These are phyloP conservation scores for Malurus splendens DNA, from an alignment of 2,797 vertebrate species.

Conservation along the genomic window DNA sequence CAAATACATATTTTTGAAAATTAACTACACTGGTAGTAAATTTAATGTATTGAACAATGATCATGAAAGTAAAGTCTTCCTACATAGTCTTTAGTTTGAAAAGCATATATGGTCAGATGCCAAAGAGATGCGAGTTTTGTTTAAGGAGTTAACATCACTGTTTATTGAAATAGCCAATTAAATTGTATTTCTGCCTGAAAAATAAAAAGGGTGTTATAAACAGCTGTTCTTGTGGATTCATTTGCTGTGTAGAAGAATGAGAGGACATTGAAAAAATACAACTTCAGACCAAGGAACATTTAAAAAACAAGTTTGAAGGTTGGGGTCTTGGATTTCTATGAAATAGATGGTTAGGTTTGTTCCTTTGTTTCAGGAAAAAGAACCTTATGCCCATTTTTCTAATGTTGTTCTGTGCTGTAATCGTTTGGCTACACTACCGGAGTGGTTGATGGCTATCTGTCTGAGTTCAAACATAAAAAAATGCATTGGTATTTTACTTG, in stretches of 20 bases:
- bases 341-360: background rate
- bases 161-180: constrained; percentile 67
- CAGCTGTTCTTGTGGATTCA: constrained; percentile 44
- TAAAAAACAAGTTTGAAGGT: background rate
- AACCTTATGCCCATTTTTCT: background rate
- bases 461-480: background rate
- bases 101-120: constrained; percentile 64
- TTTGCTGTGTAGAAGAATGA: background rate
- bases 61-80: constrained; percentile 63
- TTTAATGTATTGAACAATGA: constrained; percentile 56
- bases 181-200: constrained; percentile 71
- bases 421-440: background rate
- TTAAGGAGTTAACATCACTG: constrained; percentile 62
- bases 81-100: constrained; percentile 63
- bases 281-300: background rate
- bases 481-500: background rate
- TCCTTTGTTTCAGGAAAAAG: background rate
- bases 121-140: constrained; percentile 67
- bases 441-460: background rate
- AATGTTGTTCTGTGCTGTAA: background rate
- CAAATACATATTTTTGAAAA: constrained; percentile 17
- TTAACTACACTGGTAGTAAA: constrained; percentile 59
- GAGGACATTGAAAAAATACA: background rate
- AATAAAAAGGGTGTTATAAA: constrained; percentile 69
- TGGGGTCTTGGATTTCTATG: background rate